A percentile compares a stretch with the other conserved stretches of the same genome.
Evolutionary conservation across 2,888 invertebrate species (phyloP).

Genomic region (Cepaea hortensis): DNA sequence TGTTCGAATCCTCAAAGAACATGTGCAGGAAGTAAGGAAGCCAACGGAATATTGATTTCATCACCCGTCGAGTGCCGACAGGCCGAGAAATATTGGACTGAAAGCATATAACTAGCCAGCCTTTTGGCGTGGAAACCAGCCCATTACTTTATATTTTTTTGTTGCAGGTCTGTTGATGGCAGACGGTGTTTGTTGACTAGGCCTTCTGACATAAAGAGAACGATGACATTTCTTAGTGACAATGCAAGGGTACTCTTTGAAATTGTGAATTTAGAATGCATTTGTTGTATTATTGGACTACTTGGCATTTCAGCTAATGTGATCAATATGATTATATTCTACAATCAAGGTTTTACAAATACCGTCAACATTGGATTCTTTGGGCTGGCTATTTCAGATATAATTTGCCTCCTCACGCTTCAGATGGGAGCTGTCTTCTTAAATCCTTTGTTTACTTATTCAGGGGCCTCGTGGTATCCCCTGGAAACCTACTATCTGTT

Average conservation of each 20-base stretch:
- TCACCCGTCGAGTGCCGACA: too few species aligned
- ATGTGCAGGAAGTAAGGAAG: too few species aligned
- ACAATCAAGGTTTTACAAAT: constrained; percentile 32
- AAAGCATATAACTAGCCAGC: too few species aligned
- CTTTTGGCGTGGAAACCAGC: too few species aligned
- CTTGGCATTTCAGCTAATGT: constrained; percentile 4
- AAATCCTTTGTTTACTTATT: constrained; percentile 1
- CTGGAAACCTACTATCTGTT: neutral
- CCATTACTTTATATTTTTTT: too few species aligned
- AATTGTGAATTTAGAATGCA: neutral
- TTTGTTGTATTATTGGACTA: neutral
- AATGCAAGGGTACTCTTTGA: neutral
- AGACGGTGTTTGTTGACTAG: too few species aligned
- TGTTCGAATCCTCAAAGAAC: too few species aligned
- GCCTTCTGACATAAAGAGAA: too few species aligned
- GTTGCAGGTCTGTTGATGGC: too few species aligned
- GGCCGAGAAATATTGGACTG: too few species aligned
- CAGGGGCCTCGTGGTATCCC: constrained; percentile 2
- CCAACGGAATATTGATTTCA: too few species aligned
- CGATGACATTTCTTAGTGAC: neutral
- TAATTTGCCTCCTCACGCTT: neutral
- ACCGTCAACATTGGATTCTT: constrained; percentile 28
- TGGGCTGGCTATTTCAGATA: constrained; percentile 26
- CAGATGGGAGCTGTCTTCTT: constrained; percentile 3
- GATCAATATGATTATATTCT: constrained; percentile 28